Evolutionary conservation across 2,113 vertebrate genomes (phyloP), one percentile per base, ranked within the genome.

Genomic region (Eurystomus gularis): DNA sequence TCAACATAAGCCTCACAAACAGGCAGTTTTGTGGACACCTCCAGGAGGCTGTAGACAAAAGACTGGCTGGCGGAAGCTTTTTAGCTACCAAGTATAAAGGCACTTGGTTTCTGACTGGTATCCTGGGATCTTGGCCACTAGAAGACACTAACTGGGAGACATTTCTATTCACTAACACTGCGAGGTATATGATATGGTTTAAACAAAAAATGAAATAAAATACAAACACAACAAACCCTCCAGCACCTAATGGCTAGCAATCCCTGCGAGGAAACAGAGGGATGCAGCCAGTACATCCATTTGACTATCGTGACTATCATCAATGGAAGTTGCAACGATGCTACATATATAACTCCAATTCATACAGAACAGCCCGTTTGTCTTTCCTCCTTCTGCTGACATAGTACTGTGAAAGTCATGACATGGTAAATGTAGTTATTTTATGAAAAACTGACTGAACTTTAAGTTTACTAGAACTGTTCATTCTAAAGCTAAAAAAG

Each of bases 41-140:
- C 24, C 18, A 72, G 7, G 39, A 29, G 13, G 25, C 48, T 0
- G 19, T 8, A 1, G 21, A 33, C 10, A 94, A 94, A 17, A 60
- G 0, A 6, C 93, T 97, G 69, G 70, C 72, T 40, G 97, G 96
- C 17, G 99, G 99, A 37, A 97, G 98, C 19, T 97, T 98, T 4
- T 90, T 98, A 6, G 97, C 97, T 29, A 98, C 98, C 0, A 78
- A 98, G n/a, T 98, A 99, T 35, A 97, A 95, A 28, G 98, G 98
- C 14, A 98, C 98, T 0, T 99, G 97, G 89, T 99, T 99, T 78
- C 96, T 99, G 54, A 99, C 98, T 0, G 99, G 99, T 2, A 92
- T 99, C 44, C 96, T 98, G 69, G 94, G 98, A 28, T 93, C 98
- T 1, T 86, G 81, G 8, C 94, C 97, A 0, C 64, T 61, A 13